These are phyloP conservation scores for Drosophila borborema DNA, from an alignment of 2,888 invertebrate genomes.

Conservation along the genomic window DNA sequence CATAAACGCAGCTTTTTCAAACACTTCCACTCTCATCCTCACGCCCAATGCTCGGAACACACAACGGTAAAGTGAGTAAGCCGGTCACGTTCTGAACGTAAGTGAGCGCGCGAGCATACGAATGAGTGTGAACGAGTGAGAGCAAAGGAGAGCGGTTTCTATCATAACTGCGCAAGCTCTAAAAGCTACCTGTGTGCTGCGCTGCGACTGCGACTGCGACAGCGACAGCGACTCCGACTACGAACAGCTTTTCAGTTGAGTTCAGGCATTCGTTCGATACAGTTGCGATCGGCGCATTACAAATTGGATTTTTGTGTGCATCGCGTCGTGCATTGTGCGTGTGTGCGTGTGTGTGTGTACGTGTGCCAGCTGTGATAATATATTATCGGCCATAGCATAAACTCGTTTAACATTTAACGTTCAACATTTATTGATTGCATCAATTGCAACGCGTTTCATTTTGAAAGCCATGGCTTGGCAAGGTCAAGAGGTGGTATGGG, in stretches of 20 bases:
- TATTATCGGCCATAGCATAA: slow-evolving; percentile 29
- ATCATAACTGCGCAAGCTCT: slow-evolving; percentile 12
- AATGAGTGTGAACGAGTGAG: not conserved
- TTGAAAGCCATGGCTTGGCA: slow-evolving; percentile 34
- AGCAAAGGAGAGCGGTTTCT: slow-evolving; percentile 5
- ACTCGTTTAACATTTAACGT: slow-evolving; percentile 20
- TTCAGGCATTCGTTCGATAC: slow-evolving; percentile 35
- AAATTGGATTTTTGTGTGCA: not conserved
- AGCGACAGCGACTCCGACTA: not conserved
- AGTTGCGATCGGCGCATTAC: slow-evolving; percentile 20
- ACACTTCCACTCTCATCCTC: slow-evolving; percentile 21
- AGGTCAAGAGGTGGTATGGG: slow-evolving; percentile 25
- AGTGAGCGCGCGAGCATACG: slow-evolving; percentile 3
- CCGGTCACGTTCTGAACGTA: slow-evolving; percentile 20
- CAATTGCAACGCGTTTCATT: slow-evolving; percentile 1
- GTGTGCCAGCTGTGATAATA: slow-evolving; percentile 50
- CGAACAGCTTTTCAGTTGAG: slow-evolving; percentile 38
- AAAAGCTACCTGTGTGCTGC: slow-evolving; percentile 31
- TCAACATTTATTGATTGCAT: slow-evolving; percentile 28
- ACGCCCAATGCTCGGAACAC: not conserved
- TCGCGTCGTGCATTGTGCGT: slow-evolving; percentile 3
- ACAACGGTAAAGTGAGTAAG: slow-evolving; percentile 73
- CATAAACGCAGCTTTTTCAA: slow-evolving; percentile 24
- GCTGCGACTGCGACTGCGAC: not conserved
- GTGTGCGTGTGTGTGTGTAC: not conserved